These are phyloP conservation scores for Pedicia rivosa DNA, from an alignment of 2,888 invertebrate species.

Conservation along the genomic window DNA sequence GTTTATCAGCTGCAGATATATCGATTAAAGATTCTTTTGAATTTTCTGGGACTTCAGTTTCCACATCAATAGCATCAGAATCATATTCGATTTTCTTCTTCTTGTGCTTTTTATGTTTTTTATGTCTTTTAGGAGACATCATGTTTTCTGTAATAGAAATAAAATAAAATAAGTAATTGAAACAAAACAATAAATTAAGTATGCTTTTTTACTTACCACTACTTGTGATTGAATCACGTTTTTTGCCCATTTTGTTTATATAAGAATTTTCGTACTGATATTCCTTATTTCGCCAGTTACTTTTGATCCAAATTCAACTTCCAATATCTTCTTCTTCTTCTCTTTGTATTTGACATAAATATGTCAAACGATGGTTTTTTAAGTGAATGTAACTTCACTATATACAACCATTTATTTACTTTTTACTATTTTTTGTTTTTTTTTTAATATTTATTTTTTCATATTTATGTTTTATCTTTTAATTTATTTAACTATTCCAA, in stretches of 20 bases:
- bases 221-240: slow-evolving; percentile 7
- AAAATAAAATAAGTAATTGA: background rate
- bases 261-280: background rate
- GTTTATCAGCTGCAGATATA: slow-evolving; percentile 9
- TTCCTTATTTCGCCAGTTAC: too few relatives aligned
- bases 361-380: too few relatives aligned
- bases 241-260: slow-evolving; percentile 9
- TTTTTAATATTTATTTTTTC: too few relatives aligned
- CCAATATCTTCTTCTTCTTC: too few relatives aligned
- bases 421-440: too few relatives aligned
- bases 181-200: background rate
- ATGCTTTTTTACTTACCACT: slow-evolving; percentile 5
- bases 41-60: slow-evolving; percentile 9
- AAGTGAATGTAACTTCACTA: too few relatives aligned
- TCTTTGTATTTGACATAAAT: too few relatives aligned
- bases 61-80: slow-evolving; percentile 14
- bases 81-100: slow-evolving; percentile 12
- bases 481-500: too few relatives aligned
- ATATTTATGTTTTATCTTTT: too few relatives aligned
- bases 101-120: slow-evolving; percentile 45
- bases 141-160: background rate
- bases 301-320: too few relatives aligned
- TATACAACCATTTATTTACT: too few relatives aligned
- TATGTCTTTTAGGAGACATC: slow-evolving; percentile 43
- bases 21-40: background rate